Percentiles rank a stretch among this genome's conserved stretches.
Conservation (phyloP, 2,113 vertebrate genomes). For the Jaculus jaculus region DNA sequence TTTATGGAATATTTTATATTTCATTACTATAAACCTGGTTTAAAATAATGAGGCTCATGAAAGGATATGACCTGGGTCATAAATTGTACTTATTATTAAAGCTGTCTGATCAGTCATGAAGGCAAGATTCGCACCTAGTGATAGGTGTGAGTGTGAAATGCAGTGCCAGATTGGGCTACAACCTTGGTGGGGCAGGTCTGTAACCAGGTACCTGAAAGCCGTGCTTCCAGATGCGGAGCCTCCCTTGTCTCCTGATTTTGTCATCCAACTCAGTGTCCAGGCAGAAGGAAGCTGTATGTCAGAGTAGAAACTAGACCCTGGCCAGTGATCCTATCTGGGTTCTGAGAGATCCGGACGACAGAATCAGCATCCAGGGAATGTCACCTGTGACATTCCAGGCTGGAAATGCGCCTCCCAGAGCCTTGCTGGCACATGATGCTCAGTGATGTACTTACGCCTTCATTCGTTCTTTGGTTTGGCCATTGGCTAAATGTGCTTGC, state of each 20-base stretch:
- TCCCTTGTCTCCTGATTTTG: neutral
- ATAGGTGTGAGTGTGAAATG: conserved; percentile 39
- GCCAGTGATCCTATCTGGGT: neutral
- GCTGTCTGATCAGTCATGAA: conserved; percentile 74
- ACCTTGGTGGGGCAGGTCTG: neutral
- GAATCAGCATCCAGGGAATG: neutral
- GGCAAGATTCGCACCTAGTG: conserved; percentile 58
- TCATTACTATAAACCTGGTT: conserved; percentile 68
- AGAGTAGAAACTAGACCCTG: neutral
- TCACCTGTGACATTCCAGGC: neutral
- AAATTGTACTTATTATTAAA: conserved; percentile 79
- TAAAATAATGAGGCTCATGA: conserved; percentile 79
- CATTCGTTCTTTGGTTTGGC: neutral
- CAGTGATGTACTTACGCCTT: neutral
- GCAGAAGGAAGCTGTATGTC: neutral
- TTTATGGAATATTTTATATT: conserved; percentile 69
- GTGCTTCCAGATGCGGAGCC: neutral
- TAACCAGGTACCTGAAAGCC: conserved; percentile 53
- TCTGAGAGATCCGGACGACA: neutral
- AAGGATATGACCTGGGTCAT: conserved; percentile 75
- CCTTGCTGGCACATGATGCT: accelerated
- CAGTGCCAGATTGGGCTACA: neutral
- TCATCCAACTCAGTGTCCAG: neutral
- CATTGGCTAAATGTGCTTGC: neutral
- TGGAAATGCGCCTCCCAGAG: neutral